A percentile compares a stretch with the other conserved stretches of the same genome.
phyloP scores from a whole-genome alignment of 2,888 invertebrate genomes.

The Alviniconcha strummeri region DNA sequence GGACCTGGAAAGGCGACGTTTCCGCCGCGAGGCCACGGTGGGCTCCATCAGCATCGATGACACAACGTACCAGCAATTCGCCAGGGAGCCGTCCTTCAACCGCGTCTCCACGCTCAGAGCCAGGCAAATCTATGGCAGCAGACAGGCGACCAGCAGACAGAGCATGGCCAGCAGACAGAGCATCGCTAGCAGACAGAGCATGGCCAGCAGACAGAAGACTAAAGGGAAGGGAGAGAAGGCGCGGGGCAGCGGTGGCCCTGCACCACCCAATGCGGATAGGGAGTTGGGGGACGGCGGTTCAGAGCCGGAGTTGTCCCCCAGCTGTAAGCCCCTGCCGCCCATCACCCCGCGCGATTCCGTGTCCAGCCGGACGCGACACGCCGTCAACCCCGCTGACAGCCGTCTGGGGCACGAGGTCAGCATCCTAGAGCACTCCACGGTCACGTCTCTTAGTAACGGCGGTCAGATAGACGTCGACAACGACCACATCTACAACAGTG shows the following conservation, averaged over 20 bases:
- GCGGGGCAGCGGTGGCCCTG: background rate
- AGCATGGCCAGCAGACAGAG: background rate
- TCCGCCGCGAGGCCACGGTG: background rate
- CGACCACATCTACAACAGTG: background rate
- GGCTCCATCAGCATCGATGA: slow-evolving; percentile 1
- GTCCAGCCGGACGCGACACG: background rate
- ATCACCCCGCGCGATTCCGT: background rate
- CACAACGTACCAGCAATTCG: slow-evolving; percentile 17
- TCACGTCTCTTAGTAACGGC: too few species aligned
- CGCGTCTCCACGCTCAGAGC: slow-evolving; percentile 10
- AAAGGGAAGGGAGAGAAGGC: too few species aligned
- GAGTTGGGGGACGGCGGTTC: background rate
- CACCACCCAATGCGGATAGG: background rate
- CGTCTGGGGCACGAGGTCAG: background rate
- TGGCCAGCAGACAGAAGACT: background rate
- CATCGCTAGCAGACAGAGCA: background rate
- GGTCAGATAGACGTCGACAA: too few species aligned
- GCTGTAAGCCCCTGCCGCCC: background rate
- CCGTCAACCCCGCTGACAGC: background rate
- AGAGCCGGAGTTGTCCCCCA: background rate
- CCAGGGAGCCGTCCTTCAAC: slow-evolving; percentile 23
- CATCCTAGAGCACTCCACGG: too few species aligned
- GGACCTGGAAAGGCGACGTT: background rate
- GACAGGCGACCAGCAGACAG: background rate
- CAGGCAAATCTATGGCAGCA: background rate